A percentile compares a stretch with the other conserved stretches of the same genome.
Conservation (phyloP, 2,888 invertebrate species). For the Agapostemon virescens region DNA sequence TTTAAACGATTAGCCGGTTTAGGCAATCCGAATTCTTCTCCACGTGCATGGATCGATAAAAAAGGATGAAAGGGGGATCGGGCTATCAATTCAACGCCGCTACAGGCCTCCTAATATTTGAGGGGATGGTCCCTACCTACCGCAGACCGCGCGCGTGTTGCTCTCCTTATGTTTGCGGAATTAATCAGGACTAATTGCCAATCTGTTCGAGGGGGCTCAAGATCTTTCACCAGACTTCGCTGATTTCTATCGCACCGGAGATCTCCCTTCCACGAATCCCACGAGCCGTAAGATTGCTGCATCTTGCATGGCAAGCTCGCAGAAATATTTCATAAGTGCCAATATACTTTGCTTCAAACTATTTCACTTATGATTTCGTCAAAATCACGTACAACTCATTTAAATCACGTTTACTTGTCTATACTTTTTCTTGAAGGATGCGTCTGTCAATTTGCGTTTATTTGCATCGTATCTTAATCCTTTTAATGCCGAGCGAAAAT, state of each 20-base stretch:
- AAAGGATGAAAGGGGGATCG: constrained; percentile 22
- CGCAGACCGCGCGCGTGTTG: constrained; percentile 71
- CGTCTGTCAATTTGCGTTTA: no score
- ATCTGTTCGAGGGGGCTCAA: constrained; percentile 56
- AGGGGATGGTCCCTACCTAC: constrained; percentile 69
- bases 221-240: constrained; percentile 34
- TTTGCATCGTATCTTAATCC: no score
- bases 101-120: constrained; percentile 71
- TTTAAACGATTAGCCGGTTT: not conserved
- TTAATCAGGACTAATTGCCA: constrained; percentile 75
- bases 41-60: constrained; percentile 1
- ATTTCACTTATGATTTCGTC: no score
- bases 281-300: not conserved
- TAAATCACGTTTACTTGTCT: no score
- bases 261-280: constrained; percentile 7
- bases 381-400: no score
- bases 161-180: constrained; percentile 71
- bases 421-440: no score
- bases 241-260: constrained; percentile 4
- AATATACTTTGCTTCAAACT: not conserved
- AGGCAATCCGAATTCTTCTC: constrained; percentile 4
- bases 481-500: no score
- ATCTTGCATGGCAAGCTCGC: not conserved
- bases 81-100: constrained; percentile 33
- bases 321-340: not conserved